These are phyloP conservation scores for Callochromis pleurospilus DNA, from an alignment of 2,113 vertebrate species.

Conservation along the genomic window DNA sequence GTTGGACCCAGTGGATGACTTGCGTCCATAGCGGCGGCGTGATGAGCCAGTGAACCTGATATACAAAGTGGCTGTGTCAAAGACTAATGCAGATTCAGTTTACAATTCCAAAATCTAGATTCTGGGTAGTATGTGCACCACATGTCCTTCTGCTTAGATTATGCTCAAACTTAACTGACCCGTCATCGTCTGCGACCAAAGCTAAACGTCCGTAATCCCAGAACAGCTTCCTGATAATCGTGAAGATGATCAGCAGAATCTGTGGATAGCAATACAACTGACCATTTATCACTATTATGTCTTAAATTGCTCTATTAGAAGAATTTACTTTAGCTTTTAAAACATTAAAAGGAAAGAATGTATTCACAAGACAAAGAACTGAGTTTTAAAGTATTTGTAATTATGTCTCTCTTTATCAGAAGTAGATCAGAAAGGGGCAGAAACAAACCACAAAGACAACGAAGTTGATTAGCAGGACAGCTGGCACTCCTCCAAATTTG, in stretches of 20 bases:
- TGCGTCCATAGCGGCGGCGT: slow-evolving; percentile 40
- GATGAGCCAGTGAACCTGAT: slow-evolving; percentile 46
- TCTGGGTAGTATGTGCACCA: not conserved
- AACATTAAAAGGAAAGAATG: not conserved
- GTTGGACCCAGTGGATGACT: slow-evolving; percentile 46
- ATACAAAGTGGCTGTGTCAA: not conserved
- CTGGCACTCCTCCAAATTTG: slow-evolving; percentile 86
- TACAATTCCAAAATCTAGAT: not conserved
- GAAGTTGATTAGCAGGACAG: slow-evolving; percentile 85
- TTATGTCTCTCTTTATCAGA: not conserved
- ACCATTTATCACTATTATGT: not conserved
- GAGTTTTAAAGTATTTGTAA: not conserved
- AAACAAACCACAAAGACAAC: slow-evolving; percentile 73
- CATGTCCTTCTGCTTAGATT: not conserved
- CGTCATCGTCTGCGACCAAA: slow-evolving; percentile 79
- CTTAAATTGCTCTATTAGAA: not conserved
- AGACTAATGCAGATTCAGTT: not conserved
- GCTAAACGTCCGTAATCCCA: slow-evolving; percentile 94
- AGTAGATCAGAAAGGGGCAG: not conserved
- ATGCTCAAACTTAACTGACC: slow-evolving; percentile 64
- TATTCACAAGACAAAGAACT: not conserved
- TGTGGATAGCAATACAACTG: slow-evolving; percentile 43
- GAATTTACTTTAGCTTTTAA: not conserved
- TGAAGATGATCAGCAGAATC: slow-evolving; percentile 81
- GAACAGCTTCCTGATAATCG: slow-evolving; percentile 82